Evolutionary conservation across 2,888 invertebrate genomes (phyloP).

Genomic region (Athrips mouffetella): DNA sequence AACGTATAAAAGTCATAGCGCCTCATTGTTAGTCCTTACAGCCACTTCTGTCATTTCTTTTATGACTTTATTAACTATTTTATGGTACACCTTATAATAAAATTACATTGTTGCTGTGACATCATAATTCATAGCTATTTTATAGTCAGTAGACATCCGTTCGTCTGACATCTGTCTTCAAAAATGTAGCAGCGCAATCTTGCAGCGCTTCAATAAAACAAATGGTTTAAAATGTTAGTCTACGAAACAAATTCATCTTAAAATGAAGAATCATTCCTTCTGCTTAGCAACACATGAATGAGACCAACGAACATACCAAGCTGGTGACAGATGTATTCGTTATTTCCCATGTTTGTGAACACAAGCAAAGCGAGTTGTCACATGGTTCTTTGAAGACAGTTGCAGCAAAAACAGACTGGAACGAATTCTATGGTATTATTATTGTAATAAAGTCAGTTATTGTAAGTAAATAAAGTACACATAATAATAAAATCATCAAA

Average conservation of each 20-base stretch:
- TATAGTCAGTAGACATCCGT: neutral
- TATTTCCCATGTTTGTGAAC: slow-evolving; percentile 47
- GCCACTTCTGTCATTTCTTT: neutral
- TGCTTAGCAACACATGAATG: slow-evolving; percentile 25
- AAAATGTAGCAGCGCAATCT: too few relatives aligned
- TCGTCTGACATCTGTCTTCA: too few relatives aligned
- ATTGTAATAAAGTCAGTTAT: neutral
- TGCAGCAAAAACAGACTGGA: slow-evolving; percentile 22
- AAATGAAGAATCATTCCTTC: neutral
- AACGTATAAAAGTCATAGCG: too few relatives aligned
- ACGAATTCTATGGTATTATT: neutral
- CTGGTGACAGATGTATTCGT: slow-evolving; percentile 52
- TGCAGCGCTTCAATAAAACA: too few relatives aligned
- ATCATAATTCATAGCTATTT: slow-evolving; percentile 21
- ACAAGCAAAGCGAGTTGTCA: slow-evolving; percentile 36
- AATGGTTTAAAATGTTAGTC: too few relatives aligned
- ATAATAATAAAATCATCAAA: slow-evolving; percentile 61
- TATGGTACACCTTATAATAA: slow-evolving; percentile 3
- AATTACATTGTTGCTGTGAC: slow-evolving; percentile 7
- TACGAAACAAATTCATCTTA: too few relatives aligned
- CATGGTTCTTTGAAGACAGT: slow-evolving; percentile 27
- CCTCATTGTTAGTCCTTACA: neutral
- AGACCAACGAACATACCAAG: slow-evolving; percentile 40
- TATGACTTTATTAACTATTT: slow-evolving; percentile 1
- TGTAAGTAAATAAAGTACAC: slow-evolving; percentile 33